Evolutionary conservation across 2,797 vertebrate species (phyloP), one percentile per base, ranked within the genome.

Genomic region (Phoebastria nigripes): DNA sequence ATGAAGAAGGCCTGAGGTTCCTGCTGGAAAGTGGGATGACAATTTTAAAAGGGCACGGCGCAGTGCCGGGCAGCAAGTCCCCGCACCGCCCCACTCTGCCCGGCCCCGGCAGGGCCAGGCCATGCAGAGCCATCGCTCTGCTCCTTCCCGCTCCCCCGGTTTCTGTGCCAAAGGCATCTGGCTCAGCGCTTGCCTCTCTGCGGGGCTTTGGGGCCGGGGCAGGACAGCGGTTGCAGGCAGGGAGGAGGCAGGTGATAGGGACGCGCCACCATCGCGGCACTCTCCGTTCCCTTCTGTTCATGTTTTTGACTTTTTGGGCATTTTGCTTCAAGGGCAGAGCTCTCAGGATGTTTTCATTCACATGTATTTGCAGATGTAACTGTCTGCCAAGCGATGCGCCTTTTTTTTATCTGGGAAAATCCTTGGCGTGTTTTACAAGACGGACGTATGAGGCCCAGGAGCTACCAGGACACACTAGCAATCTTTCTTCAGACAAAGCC

Each of bases 191-290:
- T 1, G 0, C 33, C 31, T 52, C 46, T 33, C 69, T 18, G 44
- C 18, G 0, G 9, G 39, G 9, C 47, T 55, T 39, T 3, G 3
- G 29, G 33, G 25, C 18, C 0, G 0, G 47, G 31, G 17, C 37
- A 10, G 22, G 44, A 17, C 12, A 2, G 41, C 4, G 29, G 12
- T 2, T 41, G 46, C 46, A 29, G 55, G 33, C 51, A 42, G 42
- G 76, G 84, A 76, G 47, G 39, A 73, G 73, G n/a, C 58, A 44
- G 62, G 54, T 2, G 4, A 24, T 12, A 9, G 51, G 29, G 46
- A 76, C 0, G 0, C 1, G 4, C 47, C 3, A 2, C 69, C 71
- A 6, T n/a, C 7, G 0, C 1, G 2, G 66, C 28, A 33, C 37
- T 46, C 29, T 14, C 35, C 4, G 0, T 80, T 66, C 29, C 29